Evolutionary conservation across 2,113 vertebrate genomes (phyloP).

Genomic region (Tenrec ecaudatus): DNA sequence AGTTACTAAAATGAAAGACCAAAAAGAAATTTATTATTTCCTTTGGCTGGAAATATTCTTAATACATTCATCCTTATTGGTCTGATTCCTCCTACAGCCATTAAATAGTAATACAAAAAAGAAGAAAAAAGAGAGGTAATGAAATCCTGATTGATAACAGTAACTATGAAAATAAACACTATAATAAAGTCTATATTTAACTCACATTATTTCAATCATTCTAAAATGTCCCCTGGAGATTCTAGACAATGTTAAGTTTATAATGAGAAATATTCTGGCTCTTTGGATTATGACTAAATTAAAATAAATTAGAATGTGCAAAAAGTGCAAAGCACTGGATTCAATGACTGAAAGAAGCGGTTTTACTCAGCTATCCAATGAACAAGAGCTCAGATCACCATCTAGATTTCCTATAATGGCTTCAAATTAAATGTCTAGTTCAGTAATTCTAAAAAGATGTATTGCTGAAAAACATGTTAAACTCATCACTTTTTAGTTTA

Average conservation of each 20-base stretch:
- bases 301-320: conserved; percentile 24
- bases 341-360: neutral
- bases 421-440: neutral
- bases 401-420: neutral
- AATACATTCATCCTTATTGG: neutral
- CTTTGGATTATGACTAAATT: neutral
- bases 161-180: neutral
- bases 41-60: conserved; percentile 15
- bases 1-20: neutral
- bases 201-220: neutral
- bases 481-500: conserved; percentile 31
- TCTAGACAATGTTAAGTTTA: neutral
- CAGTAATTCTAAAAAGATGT: neutral
- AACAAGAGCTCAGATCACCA: neutral
- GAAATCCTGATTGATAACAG: neutral
- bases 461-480: neutral
- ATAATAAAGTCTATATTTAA: neutral
- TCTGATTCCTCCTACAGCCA: neutral
- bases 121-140: neutral
- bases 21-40: neutral
- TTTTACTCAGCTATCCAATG: neutral
- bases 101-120: neutral
- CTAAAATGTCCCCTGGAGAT: neutral
- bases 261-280: neutral
- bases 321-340: neutral